Evolutionary conservation across 2,797 vertebrate genomes (phyloP).

Genomic region (Sebastes iracundus): DNA sequence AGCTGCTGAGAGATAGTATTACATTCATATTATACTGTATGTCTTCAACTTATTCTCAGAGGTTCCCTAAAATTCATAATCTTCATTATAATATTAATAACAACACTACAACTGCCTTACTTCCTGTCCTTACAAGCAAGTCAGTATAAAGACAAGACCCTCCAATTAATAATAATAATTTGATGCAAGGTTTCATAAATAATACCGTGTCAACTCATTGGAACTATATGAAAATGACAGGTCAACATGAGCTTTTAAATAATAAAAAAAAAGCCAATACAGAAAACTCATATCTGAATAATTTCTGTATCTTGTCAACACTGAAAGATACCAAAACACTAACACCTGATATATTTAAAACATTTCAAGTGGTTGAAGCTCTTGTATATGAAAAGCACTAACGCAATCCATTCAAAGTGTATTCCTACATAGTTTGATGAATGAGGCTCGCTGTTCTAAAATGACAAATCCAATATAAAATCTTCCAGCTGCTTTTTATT

Average conservation of each 20-base stretch:
- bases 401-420: constrained; percentile 21
- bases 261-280: background rate
- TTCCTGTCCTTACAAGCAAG: background rate
- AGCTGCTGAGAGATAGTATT: background rate
- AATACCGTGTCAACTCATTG: background rate
- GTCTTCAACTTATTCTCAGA: background rate
- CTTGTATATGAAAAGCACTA: constrained; percentile 2
- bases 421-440: constrained; percentile 30
- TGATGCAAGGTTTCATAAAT: background rate
- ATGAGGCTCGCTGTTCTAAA: constrained; percentile 21
- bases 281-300: background rate
- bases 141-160: background rate
- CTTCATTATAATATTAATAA: background rate
- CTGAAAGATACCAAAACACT: background rate
- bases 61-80: background rate
- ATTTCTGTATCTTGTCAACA: background rate
- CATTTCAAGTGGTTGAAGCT: background rate
- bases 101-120: background rate
- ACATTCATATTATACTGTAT: accelerated
- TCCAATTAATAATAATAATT: background rate
- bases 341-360: background rate
- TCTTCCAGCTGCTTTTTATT: constrained; percentile 27
- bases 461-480: constrained; percentile 42
- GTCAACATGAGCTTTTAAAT: background rate
- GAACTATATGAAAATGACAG: background rate